A percentile compares a stretch with the other conserved stretches of the same genome.
Evolutionary conservation across 2,888 invertebrate species (phyloP).

Genomic region (Heliconius sara): DNA sequence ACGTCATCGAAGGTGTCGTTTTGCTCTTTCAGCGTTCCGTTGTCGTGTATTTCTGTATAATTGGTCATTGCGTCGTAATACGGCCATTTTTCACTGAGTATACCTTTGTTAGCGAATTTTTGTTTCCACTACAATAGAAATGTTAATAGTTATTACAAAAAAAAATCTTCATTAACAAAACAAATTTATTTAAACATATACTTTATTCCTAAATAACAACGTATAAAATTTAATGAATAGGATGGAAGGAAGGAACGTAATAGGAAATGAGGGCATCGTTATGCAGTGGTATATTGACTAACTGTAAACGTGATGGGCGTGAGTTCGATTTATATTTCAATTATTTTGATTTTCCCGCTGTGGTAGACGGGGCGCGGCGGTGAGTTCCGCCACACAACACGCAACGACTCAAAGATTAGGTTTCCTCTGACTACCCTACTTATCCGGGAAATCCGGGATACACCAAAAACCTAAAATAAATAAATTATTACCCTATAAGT

Average conservation of each 20-base stretch:
- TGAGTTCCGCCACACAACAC: background rate
- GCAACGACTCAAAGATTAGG: background rate
- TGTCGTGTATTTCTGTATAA: conserved; percentile 58
- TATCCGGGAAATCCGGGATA: background rate
- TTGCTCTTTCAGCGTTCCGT: conserved; percentile 34
- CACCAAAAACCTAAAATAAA: background rate
- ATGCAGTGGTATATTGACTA: too few species aligned
- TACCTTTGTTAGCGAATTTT: conserved; percentile 75
- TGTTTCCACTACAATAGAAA: conserved; percentile 71
- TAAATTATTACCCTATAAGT: conserved; percentile 68
- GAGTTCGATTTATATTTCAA: too few species aligned
- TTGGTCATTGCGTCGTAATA: conserved; percentile 69
- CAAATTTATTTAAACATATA: too few species aligned
- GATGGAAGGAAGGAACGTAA: too few species aligned
- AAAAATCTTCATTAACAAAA: too few species aligned
- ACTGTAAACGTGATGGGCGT: too few species aligned
- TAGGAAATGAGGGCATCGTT: too few species aligned
- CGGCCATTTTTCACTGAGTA: conserved; percentile 75
- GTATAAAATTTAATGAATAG: too few species aligned
- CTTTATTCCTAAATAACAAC: too few species aligned
- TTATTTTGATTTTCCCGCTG: too few species aligned
- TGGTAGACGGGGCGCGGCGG: background rate
- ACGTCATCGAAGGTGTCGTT: conserved; percentile 47
- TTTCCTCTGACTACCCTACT: background rate
- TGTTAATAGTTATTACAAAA: background rate